phyloP scores from a whole-genome alignment of 2,113 vertebrate species.

The Lepisosteus osseus region DNA sequence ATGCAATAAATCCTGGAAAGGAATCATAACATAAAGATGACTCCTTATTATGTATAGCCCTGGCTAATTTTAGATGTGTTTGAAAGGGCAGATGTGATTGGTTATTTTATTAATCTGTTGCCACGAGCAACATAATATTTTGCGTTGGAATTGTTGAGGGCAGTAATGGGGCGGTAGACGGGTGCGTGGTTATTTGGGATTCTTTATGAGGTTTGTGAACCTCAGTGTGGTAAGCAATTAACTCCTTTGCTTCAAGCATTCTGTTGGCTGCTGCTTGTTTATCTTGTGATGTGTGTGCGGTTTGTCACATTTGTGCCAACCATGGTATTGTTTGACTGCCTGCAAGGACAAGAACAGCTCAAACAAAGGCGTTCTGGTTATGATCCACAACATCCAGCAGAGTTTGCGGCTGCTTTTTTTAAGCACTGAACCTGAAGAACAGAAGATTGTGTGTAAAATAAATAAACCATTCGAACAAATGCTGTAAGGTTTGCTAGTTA shows the following conservation, averaged over 20 bases:
- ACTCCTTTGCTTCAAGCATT: constrained; percentile 59
- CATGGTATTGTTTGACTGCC: too few relatives aligned
- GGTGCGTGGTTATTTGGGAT: constrained; percentile 44
- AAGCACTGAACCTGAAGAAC: too few relatives aligned
- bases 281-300: constrained; percentile 35
- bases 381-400: too few relatives aligned
- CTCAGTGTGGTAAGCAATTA: constrained; percentile 64
- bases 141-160: constrained; percentile 50
- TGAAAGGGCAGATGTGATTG: constrained; percentile 62
- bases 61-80: constrained; percentile 60
- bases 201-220: constrained; percentile 57
- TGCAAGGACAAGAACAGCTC: too few relatives aligned
- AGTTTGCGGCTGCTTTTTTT: too few relatives aligned
- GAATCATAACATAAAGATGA: constrained; percentile 55
- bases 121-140: constrained; percentile 68
- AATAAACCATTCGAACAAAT: too few relatives aligned
- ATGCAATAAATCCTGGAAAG: constrained; percentile 54
- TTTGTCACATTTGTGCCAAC: constrained; percentile 49
- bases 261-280: constrained; percentile 43
- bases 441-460: too few relatives aligned
- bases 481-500: too few relatives aligned
- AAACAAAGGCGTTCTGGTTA: too few relatives aligned
- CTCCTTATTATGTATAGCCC: constrained; percentile 43
- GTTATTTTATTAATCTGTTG: constrained; percentile 69
- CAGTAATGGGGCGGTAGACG: constrained; percentile 41